Conservation (phyloP, 2,113 vertebrate genomes). For the Carettochelys insculpta region DNA sequence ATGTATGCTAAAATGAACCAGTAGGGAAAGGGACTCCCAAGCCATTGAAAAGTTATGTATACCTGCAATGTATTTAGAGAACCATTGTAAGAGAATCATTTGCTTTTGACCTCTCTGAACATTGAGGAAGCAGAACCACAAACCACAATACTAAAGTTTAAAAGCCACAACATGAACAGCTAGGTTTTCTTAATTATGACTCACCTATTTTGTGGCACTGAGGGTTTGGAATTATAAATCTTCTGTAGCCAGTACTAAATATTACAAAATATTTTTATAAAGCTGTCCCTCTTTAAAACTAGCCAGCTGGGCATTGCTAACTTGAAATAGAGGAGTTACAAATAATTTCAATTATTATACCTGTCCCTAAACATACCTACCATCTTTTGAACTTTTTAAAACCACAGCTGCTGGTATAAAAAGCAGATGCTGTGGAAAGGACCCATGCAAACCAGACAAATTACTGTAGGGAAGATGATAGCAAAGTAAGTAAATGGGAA, state of each 20-base stretch:
- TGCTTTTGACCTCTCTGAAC: slow-evolving; percentile 24
- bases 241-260: background rate
- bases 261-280: background rate
- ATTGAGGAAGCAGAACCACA: slow-evolving; percentile 43
- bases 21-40: background rate
- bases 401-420: background rate
- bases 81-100: background rate
- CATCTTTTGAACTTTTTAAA: background rate
- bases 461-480: background rate
- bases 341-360: background rate
- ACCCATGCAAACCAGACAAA: background rate
- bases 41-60: background rate
- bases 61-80: background rate
- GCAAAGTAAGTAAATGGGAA: background rate
- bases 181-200: background rate
- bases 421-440: background rate
- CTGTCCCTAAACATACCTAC: background rate
- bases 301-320: background rate
- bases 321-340: background rate
- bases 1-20: background rate
- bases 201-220: background rate
- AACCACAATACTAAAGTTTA: slow-evolving; percentile 17
- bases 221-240: slow-evolving; percentile 4
- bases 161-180: slow-evolving; percentile 33
- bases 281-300: background rate